Evolutionary conservation across 2,797 vertebrate species (phyloP).

Genomic region (Acomys russatus): DNA sequence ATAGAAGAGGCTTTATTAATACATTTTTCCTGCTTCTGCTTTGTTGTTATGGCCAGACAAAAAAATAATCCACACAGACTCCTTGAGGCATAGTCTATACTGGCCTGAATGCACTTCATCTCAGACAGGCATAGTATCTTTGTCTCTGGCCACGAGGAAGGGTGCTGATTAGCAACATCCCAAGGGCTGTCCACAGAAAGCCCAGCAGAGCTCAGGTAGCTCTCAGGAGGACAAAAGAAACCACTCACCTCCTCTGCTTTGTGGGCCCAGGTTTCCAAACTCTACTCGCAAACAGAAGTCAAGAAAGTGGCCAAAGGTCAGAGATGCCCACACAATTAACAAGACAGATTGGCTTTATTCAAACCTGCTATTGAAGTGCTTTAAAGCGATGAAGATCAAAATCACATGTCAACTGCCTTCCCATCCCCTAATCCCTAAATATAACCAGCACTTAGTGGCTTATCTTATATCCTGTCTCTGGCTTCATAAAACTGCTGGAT

Average conservation of each 20-base stretch:
- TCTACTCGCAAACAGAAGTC: slow-evolving; percentile 50
- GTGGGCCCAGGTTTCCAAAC: neutral
- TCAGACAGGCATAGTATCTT: slow-evolving; percentile 29
- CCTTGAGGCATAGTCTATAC: slow-evolving; percentile 37
- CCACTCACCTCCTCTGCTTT: neutral
- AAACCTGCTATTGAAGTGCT: slow-evolving; percentile 30
- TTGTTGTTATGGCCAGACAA: slow-evolving; percentile 63
- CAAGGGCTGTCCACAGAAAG: neutral
- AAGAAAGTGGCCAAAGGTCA: slow-evolving; percentile 18
- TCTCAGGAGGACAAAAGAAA: slow-evolving; percentile 45
- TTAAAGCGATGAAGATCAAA: slow-evolving; percentile 73
- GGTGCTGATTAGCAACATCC: neutral
- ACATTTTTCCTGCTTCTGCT: slow-evolving; percentile 59
- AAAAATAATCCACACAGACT: slow-evolving; percentile 58
- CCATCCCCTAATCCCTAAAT: slow-evolving; percentile 76
- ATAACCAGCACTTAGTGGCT: slow-evolving; percentile 79
- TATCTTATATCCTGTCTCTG: slow-evolving; percentile 75
- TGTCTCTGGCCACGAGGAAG: neutral
- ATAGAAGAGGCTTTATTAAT: slow-evolving; percentile 81
- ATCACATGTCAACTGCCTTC: slow-evolving; percentile 69
- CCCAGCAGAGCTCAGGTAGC: neutral
- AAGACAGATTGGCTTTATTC: slow-evolving; percentile 12
- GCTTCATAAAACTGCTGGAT: slow-evolving; percentile 80
- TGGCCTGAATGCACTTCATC: neutral
- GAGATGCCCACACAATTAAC: slow-evolving; percentile 51